These are phyloP conservation scores for Drosophila seguyi DNA, from an alignment of 1,140 invertebrate species.

Conservation along the genomic window DNA sequence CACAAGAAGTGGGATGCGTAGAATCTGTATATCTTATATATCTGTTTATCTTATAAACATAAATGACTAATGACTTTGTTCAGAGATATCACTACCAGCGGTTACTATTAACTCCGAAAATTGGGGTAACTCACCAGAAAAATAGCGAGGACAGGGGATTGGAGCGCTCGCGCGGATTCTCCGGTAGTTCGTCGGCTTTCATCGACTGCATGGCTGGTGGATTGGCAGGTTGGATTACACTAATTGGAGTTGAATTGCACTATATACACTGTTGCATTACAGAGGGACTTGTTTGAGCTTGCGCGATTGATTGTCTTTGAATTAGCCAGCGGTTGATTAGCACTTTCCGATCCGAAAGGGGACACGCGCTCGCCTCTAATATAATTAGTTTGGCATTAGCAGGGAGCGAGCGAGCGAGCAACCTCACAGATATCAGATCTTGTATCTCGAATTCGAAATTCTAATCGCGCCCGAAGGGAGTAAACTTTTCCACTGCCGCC, in stretches of 20 bases:
- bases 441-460: constrained; percentile 19
- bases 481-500: constrained; percentile 42
- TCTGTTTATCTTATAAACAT: neutral
- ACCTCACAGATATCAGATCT: neutral
- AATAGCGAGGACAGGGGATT: constrained; percentile 67
- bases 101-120: neutral
- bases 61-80: neutral
- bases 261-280: constrained; percentile 27
- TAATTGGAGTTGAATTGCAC: constrained; percentile 44
- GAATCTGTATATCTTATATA: too few relatives aligned
- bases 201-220: constrained; percentile 63
- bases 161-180: constrained; percentile 70
- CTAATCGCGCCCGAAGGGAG: constrained; percentile 17
- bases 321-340: constrained; percentile 53
- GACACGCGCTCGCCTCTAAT: constrained; percentile 74
- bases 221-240: constrained; percentile 30
- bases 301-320: constrained; percentile 17
- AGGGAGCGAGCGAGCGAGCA: constrained; percentile 11
- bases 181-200: constrained; percentile 68
- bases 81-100: neutral
- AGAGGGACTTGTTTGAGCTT: constrained; percentile 8
- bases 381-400: constrained; percentile 72
- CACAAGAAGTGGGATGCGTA: neutral
- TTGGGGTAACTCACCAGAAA: constrained; percentile 59
- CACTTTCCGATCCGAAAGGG: constrained; percentile 32